phyloP scores from a whole-genome alignment of 2,113 vertebrate genomes.

The Protomyctophum bolini region DNA sequence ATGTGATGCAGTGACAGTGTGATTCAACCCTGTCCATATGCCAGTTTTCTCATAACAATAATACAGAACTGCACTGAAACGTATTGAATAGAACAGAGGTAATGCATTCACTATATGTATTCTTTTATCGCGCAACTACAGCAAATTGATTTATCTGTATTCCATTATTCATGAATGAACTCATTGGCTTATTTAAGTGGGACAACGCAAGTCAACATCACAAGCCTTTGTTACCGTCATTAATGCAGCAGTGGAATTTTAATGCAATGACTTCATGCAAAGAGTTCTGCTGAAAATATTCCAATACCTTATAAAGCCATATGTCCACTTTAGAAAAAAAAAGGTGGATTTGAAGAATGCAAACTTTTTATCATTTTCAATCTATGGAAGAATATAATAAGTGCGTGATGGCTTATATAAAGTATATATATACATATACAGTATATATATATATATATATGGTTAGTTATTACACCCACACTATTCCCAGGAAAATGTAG shows the following conservation, averaged over 20 bases:
- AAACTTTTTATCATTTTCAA: too few relatives aligned
- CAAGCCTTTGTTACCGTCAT: too few relatives aligned
- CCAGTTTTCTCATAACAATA: not conserved
- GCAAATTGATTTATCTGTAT: not conserved
- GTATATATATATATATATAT: not conserved
- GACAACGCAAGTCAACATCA: not conserved
- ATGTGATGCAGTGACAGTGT: not conserved
- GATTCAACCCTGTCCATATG: not conserved
- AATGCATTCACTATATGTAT: constrained; percentile 11
- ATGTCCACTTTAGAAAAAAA: too few relatives aligned
- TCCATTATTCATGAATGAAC: not conserved
- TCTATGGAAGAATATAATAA: too few relatives aligned
- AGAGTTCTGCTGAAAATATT: not conserved
- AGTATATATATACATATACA: too few relatives aligned
- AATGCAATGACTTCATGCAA: not conserved
- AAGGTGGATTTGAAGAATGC: too few relatives aligned
- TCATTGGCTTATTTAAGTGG: not conserved
- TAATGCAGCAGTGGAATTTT: not conserved
- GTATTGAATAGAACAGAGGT: not conserved
- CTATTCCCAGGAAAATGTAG: not conserved
- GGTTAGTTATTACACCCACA: not conserved
- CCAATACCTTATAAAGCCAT: too few relatives aligned
- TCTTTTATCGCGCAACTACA: not conserved
- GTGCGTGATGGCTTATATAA: too few relatives aligned
- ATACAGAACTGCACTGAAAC: too few relatives aligned